A percentile compares a stretch with the other conserved stretches of the same genome.
Evolutionary conservation across 1,140 invertebrate species (phyloP).

Genomic region (Atta colombica): DNA sequence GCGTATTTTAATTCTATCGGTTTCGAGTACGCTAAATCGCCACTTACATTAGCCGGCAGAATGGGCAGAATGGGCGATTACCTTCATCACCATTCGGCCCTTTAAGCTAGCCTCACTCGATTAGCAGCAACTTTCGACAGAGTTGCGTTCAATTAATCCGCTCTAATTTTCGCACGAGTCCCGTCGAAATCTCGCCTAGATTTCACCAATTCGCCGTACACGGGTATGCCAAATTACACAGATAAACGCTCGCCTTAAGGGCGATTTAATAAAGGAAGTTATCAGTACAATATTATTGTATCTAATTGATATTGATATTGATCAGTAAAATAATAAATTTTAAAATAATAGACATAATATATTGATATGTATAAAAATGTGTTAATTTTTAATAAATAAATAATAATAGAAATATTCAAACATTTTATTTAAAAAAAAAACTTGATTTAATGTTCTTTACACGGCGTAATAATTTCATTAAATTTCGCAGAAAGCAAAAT

Average conservation of each 20-base stretch:
- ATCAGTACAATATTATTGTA: neutral
- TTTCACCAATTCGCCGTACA: slow-evolving; percentile 32
- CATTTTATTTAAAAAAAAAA: slow-evolving; percentile 4
- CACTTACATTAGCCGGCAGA: slow-evolving; percentile 68
- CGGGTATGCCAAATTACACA: neutral
- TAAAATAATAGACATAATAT: neutral
- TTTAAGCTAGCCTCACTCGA: slow-evolving; percentile 60
- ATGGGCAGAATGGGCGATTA: slow-evolving; percentile 63
- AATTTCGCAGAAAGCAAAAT: neutral
- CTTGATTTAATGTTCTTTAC: neutral
- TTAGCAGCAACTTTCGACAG: slow-evolving; percentile 67
- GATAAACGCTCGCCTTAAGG: neutral
- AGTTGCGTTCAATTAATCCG: slow-evolving; percentile 65
- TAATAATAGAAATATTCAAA: neutral
- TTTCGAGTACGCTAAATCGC: slow-evolving; percentile 68
- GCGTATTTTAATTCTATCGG: slow-evolving; percentile 73
- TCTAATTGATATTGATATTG: no score
- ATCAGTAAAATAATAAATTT: no score
- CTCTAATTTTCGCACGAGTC: slow-evolving; percentile 64
- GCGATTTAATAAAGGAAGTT: neutral
- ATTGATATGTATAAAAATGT: neutral
- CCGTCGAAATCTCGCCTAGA: slow-evolving; percentile 28
- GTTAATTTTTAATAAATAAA: neutral
- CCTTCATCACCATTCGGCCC: slow-evolving; percentile 60
- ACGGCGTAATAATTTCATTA: neutral